Conservation (phyloP, 2,888 invertebrate genomes). For the Agriotes lineatus region DNA sequence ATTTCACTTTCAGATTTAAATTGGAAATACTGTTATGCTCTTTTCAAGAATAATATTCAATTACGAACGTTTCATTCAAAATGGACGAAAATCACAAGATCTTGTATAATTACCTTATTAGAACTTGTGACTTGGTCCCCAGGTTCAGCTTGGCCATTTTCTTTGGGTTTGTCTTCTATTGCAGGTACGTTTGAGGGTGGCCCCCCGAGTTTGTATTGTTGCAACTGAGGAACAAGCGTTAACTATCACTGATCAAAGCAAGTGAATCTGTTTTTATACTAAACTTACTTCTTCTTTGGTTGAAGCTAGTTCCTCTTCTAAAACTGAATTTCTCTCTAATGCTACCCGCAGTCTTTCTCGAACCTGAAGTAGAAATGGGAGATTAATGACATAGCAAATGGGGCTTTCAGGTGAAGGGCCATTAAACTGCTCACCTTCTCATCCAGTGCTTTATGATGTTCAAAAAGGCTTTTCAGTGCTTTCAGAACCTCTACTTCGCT, state of each 20-base stretch:
- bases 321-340: conserved; percentile 92
- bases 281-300: conserved; percentile 93
- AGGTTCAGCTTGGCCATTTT: conserved; percentile 80
- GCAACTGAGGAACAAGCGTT: conserved; percentile 70
- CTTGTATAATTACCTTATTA: conserved; percentile 57
- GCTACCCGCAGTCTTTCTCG: conserved; percentile 96
- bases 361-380: conserved; percentile 75
- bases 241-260: not conserved
- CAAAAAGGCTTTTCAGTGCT: conserved; percentile 98
- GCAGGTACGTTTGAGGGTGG: conserved; percentile 72
- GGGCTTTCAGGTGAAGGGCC: no score
- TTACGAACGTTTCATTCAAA: no score
- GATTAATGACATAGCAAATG: not conserved
- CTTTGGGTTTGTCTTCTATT: conserved; percentile 78
- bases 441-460: conserved; percentile 99
- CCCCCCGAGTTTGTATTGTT: conserved; percentile 84
- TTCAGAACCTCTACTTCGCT: conserved; percentile 99
- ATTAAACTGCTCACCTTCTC: conserved; percentile 83
- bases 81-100: no score
- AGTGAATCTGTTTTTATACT: not conserved
- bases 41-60: no score
- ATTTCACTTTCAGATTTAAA: not conserved
- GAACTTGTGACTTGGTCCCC: conserved; percentile 67
- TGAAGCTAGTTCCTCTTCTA: conserved; percentile 96
- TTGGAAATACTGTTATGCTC: not conserved